Evolutionary conservation across 2,888 invertebrate genomes (phyloP).

Genomic region (Pyrocoelia pectoralis): DNA sequence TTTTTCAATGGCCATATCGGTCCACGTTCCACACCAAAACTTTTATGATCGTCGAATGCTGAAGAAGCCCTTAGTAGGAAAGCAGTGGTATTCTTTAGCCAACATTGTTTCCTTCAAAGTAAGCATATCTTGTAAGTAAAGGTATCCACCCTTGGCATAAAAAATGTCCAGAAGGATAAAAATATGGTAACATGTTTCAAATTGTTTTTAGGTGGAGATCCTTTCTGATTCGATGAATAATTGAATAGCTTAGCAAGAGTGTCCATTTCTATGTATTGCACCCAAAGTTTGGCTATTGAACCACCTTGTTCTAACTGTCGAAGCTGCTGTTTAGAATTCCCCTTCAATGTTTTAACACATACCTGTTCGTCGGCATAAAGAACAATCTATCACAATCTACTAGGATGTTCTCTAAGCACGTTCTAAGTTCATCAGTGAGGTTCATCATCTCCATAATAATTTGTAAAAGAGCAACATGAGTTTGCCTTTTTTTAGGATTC

Average conservation of each 20-base stretch:
- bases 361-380: background rate
- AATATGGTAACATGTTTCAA: no score
- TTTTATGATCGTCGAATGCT: background rate
- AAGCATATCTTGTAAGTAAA: no score
- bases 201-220: no score
- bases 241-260: background rate
- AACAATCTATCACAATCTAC: conserved; percentile 1
- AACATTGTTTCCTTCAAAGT: background rate
- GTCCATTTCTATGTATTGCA: no score
- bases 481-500: no score
- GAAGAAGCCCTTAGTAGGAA: background rate
- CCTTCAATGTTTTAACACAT: background rate
- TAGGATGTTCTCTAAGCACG: background rate
- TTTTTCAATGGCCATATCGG: background rate
- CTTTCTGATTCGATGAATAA: background rate
- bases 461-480: no score
- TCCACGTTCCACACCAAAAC: background rate
- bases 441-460: no score
- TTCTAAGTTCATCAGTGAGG: background rate
- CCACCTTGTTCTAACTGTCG: background rate
- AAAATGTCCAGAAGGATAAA: no score
- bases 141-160: no score
- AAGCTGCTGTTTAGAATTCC: background rate
- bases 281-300: background rate
- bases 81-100: background rate